phyloP scores from a whole-genome alignment of 2,113 vertebrate species.

The Strix uralensis region DNA sequence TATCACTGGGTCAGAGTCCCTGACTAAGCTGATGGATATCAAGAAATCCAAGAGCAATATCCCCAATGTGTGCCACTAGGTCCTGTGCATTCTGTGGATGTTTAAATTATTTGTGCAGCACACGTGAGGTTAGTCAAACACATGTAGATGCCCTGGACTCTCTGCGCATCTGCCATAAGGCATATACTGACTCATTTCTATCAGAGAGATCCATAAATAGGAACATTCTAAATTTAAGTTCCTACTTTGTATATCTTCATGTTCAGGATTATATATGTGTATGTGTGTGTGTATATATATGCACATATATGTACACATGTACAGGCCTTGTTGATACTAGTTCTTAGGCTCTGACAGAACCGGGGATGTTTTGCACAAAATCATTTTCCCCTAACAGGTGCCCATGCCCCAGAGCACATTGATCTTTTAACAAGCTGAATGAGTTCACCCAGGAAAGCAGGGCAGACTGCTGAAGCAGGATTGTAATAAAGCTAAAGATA shows the following conservation, averaged over 20 bases:
- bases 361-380: background rate
- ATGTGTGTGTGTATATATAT: accelerated
- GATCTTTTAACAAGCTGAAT: background rate
- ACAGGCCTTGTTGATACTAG: background rate
- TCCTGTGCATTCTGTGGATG: background rate
- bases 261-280: background rate
- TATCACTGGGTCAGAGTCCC: too few species aligned
- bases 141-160: background rate
- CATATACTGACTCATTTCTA: background rate
- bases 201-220: background rate
- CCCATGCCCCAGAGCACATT: background rate
- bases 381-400: background rate
- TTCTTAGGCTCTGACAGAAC: background rate
- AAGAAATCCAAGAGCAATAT: background rate
- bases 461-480: background rate
- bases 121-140: background rate
- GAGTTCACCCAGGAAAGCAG: background rate
- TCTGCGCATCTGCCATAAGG: background rate
- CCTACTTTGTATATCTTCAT: background rate
- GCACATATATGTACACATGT: background rate
- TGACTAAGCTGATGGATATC: background rate
- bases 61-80: too few species aligned
- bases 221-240: background rate
- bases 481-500: background rate
- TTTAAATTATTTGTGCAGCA: background rate